Conservation (phyloP, 2,113 vertebrate species). For the Bathybates hornii region DNA sequence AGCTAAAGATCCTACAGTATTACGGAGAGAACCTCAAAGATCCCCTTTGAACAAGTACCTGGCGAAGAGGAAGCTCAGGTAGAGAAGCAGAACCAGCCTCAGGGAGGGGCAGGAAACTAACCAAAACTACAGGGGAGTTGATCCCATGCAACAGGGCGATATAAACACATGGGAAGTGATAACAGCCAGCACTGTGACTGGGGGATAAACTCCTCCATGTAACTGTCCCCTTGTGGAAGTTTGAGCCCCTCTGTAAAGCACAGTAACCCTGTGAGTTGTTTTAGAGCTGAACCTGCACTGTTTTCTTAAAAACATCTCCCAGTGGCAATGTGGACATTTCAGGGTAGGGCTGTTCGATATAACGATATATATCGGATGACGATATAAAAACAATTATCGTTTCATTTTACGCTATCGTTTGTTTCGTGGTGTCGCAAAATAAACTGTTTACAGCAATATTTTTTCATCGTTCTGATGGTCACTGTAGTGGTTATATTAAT, state of each 20-base stretch:
- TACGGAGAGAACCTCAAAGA: neutral
- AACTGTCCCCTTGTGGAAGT: neutral
- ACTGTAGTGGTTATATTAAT: no score
- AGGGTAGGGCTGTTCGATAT: no score
- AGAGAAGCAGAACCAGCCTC: neutral
- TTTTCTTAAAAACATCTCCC: rapidly evolving
- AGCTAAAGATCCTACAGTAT: neutral
- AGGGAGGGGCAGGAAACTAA: neutral
- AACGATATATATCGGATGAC: no score
- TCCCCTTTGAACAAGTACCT: neutral
- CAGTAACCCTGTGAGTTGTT: neutral
- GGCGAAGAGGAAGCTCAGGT: neutral
- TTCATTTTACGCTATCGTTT: no score
- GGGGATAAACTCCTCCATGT: neutral
- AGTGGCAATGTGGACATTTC: neutral
- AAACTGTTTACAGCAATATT: no score
- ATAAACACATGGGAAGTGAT: neutral
- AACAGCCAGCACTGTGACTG: neutral
- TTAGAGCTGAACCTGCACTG: rapidly evolving
- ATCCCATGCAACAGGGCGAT: rapidly evolving
- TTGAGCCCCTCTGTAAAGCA: neutral
- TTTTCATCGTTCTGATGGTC: no score
- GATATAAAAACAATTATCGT: no score
- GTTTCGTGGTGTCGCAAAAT: no score
- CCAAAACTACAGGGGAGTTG: rapidly evolving